A percentile compares a stretch with the other conserved stretches of the same genome.
Conservation (phyloP, 2,888 invertebrate species). For the Calliphora vomitoria region DNA sequence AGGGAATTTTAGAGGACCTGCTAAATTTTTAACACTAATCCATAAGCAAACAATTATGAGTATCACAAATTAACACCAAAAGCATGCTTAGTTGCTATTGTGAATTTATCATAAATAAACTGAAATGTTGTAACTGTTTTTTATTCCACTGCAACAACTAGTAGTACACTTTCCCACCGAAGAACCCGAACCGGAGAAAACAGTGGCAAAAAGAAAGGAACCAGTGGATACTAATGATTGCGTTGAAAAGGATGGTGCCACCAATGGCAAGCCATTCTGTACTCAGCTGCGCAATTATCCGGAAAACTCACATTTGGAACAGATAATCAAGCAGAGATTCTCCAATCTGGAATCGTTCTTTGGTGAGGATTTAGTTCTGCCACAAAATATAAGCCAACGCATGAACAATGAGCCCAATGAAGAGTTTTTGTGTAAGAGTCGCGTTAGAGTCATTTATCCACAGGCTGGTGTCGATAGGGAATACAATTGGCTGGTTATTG, state of each 20-base stretch:
- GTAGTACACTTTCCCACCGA: slow-evolving; percentile 45
- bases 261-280: slow-evolving; percentile 84
- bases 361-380: slow-evolving; percentile 82
- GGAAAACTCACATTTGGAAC: slow-evolving; percentile 80
- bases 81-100: no score
- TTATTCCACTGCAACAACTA: neutral
- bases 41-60: no score
- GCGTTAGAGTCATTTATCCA: slow-evolving; percentile 86
- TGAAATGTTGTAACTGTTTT: no score
- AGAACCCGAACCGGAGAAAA: neutral
- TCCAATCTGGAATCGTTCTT: slow-evolving; percentile 81
- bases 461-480: slow-evolving; percentile 87
- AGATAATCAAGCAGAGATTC: slow-evolving; percentile 76
- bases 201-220: neutral
- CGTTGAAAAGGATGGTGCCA: slow-evolving; percentile 73
- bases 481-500: slow-evolving; percentile 89
- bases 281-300: slow-evolving; percentile 85
- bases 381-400: slow-evolving; percentile 85
- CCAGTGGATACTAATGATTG: slow-evolving; percentile 69
- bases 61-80: no score
- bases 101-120: no score
- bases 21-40: no score
- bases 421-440: slow-evolving; percentile 85
- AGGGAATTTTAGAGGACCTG: no score
- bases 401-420: slow-evolving; percentile 83